Evolutionary conservation across 2,888 invertebrate species (phyloP).

Genomic region (Eilema griseolum): DNA sequence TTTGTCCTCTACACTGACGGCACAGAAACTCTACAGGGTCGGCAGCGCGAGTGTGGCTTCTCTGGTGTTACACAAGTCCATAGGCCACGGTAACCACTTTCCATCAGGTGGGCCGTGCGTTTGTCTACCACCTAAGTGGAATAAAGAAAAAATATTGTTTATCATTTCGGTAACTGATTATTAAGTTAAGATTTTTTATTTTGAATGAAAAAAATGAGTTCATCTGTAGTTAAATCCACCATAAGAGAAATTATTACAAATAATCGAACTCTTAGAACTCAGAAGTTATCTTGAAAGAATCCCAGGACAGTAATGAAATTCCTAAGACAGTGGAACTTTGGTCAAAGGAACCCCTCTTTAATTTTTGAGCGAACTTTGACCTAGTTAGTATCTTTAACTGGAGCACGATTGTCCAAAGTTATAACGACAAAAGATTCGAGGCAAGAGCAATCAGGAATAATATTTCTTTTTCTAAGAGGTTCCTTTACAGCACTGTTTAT

Average conservation of each 20-base stretch:
- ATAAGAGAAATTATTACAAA: not conserved
- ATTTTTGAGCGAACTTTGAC: slow-evolving; percentile 7
- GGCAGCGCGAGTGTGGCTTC: no score
- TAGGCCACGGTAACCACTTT: no score
- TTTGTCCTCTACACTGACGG: no score
- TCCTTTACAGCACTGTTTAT: not conserved
- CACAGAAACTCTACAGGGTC: no score
- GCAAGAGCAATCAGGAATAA: slow-evolving; percentile 7
- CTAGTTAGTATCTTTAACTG: slow-evolving; percentile 10
- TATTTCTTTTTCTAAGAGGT: slow-evolving; percentile 2
- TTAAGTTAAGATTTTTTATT: no score
- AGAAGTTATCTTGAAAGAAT: not conserved
- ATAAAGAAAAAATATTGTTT: no score
- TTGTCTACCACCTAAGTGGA: no score
- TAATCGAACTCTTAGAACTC: not conserved
- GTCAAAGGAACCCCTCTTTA: not conserved
- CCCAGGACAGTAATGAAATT: slow-evolving; percentile 1
- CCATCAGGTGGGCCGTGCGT: no score
- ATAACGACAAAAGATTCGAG: slow-evolving; percentile 11
- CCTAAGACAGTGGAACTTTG: not conserved
- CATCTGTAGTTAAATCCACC: no score
- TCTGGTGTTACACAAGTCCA: no score
- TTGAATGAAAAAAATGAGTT: no score
- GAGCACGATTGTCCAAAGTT: slow-evolving; percentile 14
- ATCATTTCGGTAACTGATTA: no score